Conservation (phyloP, 2,888 invertebrate species). For the Theristus sp. region DNA sequence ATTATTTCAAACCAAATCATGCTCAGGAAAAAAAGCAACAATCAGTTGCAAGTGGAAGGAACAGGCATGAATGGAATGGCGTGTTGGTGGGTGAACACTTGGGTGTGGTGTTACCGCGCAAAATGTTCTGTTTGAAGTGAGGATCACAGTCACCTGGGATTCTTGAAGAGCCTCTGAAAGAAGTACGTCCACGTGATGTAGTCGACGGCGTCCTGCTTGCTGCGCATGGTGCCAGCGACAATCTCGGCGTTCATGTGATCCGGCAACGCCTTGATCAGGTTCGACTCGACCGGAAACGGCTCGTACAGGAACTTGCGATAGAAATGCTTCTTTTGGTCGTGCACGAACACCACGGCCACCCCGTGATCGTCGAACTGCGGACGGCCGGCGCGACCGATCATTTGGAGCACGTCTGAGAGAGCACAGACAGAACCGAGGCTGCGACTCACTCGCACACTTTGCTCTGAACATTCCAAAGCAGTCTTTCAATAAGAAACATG, state of each 20-base stretch:
- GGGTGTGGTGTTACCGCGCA: too few relatives aligned
- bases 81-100: too few relatives aligned
- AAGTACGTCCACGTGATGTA: conserved; percentile 98
- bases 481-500: too few relatives aligned
- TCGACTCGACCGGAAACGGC: conserved; percentile 94
- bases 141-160: conserved; percentile 59
- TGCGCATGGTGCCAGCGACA: conserved; percentile 75
- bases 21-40: not conserved
- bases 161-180: conserved; percentile 70
- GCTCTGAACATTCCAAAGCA: too few relatives aligned
- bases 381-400: conserved; percentile 97
- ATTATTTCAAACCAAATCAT: not conserved
- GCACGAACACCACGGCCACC: conserved; percentile 48
- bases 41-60: not conserved
- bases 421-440: not conserved
- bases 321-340: conserved; percentile 73
- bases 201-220: conserved; percentile 76
- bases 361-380: conserved; percentile 87
- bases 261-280: conserved; percentile 49
- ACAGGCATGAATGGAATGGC: too few relatives aligned
- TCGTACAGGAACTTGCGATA: conserved; percentile 97
- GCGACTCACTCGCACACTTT: too few relatives aligned
- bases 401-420: conserved; percentile 73
- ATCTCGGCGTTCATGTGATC: conserved; percentile 93
- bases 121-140: too few relatives aligned